These are phyloP conservation scores for Geodia barretti DNA, from an alignment of 37 sponge, comb jelly and placozoan genomes.

Conservation along the genomic window DNA sequence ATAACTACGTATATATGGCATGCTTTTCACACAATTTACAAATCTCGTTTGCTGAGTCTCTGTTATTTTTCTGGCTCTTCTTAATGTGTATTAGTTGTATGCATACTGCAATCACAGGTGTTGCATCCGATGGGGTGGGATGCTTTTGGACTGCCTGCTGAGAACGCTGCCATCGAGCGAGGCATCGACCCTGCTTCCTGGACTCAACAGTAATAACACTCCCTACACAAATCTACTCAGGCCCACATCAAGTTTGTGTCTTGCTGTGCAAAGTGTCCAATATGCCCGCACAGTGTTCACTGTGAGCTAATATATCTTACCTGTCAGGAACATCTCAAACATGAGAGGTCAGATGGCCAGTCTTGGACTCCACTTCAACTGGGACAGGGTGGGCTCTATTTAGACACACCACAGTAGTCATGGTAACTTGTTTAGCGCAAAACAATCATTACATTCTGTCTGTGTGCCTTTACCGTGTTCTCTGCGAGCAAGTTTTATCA, in stretches of 20 bases:
- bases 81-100: no score
- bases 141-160: conserved; percentile 90
- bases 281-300: no score
- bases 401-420: no score
- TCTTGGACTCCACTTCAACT: conserved; percentile 85
- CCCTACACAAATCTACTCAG: not conserved
- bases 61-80: no score
- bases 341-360: conserved; percentile 71
- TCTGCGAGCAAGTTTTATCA: not conserved
- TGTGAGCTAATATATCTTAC: no score
- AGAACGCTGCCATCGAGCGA: conserved; percentile 90
- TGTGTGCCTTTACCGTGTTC: not conserved
- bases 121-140: conserved; percentile 96
- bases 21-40: no score
- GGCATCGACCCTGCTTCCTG: conserved; percentile 60
- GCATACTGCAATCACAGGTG: conserved; percentile 11
- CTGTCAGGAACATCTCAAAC: conserved; percentile 71
- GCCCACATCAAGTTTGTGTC: not conserved
- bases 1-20: no score
- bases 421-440: no score
- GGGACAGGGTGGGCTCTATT: conserved; percentile 80
- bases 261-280: not conserved
- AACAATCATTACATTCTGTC: no score
- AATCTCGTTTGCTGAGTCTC: no score
- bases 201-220: conserved; percentile 58